Conservation (phyloP, 2,113 vertebrate genomes). For the Labeo catla region DNA sequence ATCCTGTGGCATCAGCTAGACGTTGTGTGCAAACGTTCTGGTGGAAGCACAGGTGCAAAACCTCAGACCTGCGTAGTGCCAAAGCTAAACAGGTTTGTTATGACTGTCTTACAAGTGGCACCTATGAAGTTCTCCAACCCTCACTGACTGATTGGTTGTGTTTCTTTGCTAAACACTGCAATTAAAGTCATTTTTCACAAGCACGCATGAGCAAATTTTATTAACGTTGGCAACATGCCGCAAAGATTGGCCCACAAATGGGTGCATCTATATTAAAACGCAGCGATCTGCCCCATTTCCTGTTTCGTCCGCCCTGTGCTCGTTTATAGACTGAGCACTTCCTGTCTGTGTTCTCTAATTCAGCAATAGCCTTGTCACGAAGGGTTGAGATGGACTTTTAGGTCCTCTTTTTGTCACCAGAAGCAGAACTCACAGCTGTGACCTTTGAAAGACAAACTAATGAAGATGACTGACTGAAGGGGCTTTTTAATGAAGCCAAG, state of each 20-base stretch:
- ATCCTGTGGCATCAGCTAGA: slow-evolving; percentile 14
- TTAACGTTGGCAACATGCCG: neutral
- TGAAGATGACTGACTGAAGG: neutral
- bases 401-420: slow-evolving; percentile 6
- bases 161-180: neutral
- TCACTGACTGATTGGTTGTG: neutral
- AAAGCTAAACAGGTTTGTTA: neutral
- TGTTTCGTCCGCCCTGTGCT: neutral
- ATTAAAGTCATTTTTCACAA: neutral
- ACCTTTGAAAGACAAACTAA: neutral
- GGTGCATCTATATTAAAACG: neutral
- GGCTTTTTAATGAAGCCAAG: neutral
- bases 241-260: slow-evolving; percentile 3
- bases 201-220: neutral
- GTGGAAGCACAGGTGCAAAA: slow-evolving; percentile 23
- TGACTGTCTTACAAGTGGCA: neutral
- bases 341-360: slow-evolving; percentile 32
- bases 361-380: neutral
- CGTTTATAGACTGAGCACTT: slow-evolving; percentile 26
- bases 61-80: neutral
- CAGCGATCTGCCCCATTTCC: slow-evolving; percentile 24
- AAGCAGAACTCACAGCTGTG: slow-evolving; percentile 4
- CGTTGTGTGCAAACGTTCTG: neutral
- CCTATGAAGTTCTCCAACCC: neutral
- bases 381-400: neutral